Conservation (phyloP, 1,140 invertebrate genomes). For the Zelostemma sp. region DNA sequence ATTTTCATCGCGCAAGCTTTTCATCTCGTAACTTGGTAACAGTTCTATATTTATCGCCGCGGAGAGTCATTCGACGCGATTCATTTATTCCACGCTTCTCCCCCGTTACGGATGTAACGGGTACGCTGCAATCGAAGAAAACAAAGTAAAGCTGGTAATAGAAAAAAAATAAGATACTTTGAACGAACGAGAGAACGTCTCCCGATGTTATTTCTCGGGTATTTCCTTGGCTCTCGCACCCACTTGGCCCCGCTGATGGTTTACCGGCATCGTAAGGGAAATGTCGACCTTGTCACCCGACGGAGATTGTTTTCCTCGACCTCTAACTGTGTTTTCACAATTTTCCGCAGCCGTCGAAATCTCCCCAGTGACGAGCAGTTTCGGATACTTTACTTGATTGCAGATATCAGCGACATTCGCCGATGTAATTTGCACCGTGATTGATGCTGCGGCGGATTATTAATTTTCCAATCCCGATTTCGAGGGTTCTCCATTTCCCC, state of each 20-base stretch:
- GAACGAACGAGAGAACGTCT: constrained; percentile 21
- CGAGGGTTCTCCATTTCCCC: too few species aligned
- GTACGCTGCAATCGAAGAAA: constrained; percentile 28
- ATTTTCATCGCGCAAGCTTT: too few species aligned
- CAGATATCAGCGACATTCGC: too few species aligned
- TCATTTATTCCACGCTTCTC: constrained; percentile 33
- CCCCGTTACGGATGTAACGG: constrained; percentile 31
- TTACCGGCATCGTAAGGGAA: not conserved
- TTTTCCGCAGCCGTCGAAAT: not conserved
- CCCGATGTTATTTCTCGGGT: not conserved
- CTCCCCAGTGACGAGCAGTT: not conserved
- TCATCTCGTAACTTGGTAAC: constrained; percentile 40
- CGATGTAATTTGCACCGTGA: too few species aligned
- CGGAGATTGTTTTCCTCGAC: not conserved
- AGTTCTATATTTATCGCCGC: constrained; percentile 31
- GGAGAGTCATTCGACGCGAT: constrained; percentile 28
- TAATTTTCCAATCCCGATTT: too few species aligned
- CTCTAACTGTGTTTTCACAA: constrained; percentile 27
- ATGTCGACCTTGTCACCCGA: not conserved
- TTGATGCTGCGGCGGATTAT: too few species aligned
- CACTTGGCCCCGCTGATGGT: not conserved
- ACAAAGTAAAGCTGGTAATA: constrained; percentile 18
- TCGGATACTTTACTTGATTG: not conserved
- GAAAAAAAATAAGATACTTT: constrained; percentile 24
- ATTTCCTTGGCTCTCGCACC: constrained; percentile 9